Conservation (phyloP, 2,888 invertebrate species). For the Nymphalis polychloros region DNA sequence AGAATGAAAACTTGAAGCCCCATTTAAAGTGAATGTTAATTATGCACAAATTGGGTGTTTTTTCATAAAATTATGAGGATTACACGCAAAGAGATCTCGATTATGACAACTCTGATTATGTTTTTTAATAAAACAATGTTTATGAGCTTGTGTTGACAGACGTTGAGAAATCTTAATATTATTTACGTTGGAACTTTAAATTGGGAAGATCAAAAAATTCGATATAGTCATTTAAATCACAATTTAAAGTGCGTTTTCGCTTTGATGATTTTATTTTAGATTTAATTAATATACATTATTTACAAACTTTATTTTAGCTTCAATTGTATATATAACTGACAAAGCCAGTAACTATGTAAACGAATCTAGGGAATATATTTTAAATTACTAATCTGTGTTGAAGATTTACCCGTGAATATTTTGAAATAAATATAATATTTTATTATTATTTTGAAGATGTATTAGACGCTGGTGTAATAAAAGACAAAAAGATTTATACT, state of each 20-base stretch:
- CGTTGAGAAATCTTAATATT: conserved; percentile 29
- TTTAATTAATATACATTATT: background rate
- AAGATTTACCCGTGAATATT: too few species aligned
- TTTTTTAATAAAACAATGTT: conserved; percentile 41
- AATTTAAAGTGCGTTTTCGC: background rate
- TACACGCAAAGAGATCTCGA: conserved; percentile 35
- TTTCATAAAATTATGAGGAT: conserved; percentile 36
- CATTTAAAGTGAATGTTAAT: conserved; percentile 50
- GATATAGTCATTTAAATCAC: background rate
- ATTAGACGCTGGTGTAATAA: too few species aligned
- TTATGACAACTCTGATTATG: conserved; percentile 45
- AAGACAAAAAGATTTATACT: too few species aligned
- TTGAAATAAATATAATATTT: too few species aligned
- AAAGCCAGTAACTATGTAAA: too few species aligned
- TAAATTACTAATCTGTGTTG: too few species aligned
- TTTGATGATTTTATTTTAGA: background rate
- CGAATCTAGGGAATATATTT: too few species aligned
- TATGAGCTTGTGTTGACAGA: conserved; percentile 40
- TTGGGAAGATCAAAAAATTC: conserved; percentile 11
- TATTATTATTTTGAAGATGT: too few species aligned
- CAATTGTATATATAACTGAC: too few species aligned
- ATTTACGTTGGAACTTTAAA: conserved; percentile 6
- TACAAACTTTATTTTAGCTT: too few species aligned
- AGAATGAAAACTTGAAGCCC: conserved; percentile 42
- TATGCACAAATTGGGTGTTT: conserved; percentile 53